Conservation (phyloP, 2,888 invertebrate genomes). For the Archips xylosteana region DNA sequence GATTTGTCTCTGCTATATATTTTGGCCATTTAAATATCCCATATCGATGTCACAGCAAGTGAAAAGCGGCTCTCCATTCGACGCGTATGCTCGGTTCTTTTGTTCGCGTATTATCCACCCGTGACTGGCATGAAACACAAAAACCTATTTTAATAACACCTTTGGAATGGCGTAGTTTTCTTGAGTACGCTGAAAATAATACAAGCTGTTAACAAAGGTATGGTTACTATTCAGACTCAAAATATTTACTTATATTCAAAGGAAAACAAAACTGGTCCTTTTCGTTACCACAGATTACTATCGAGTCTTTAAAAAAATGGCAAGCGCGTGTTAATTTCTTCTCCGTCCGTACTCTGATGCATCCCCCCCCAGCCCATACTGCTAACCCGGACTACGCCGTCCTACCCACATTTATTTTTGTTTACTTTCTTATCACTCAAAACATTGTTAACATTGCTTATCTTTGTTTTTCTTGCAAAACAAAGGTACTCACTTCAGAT, state of each 20-base stretch:
- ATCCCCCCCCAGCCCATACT: neutral
- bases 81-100: constrained; percentile 78
- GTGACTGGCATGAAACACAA: constrained; percentile 67
- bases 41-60: constrained; percentile 62
- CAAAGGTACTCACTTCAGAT: neutral
- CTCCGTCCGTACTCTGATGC: neutral
- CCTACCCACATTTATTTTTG: constrained; percentile 4
- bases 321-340: neutral
- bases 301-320: neutral
- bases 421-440: constrained; percentile 2
- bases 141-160: constrained; percentile 68
- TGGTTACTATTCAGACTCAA: constrained; percentile 17
- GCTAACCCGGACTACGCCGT: neutral
- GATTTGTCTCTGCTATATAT: constrained; percentile 50
- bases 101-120: constrained; percentile 72
- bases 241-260: constrained; percentile 8
- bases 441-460: constrained; percentile 8
- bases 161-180: constrained; percentile 49
- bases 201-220: constrained; percentile 19
- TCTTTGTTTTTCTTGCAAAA: constrained; percentile 3
- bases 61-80: constrained; percentile 74
- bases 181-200: constrained; percentile 49
- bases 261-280: neutral
- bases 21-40: constrained; percentile 55
- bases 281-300: neutral